Evolutionary conservation across 2,113 vertebrate species (phyloP), one percentile per base, ranked within the genome.

Genomic region (Tetraodon nigroviridis): DNA sequence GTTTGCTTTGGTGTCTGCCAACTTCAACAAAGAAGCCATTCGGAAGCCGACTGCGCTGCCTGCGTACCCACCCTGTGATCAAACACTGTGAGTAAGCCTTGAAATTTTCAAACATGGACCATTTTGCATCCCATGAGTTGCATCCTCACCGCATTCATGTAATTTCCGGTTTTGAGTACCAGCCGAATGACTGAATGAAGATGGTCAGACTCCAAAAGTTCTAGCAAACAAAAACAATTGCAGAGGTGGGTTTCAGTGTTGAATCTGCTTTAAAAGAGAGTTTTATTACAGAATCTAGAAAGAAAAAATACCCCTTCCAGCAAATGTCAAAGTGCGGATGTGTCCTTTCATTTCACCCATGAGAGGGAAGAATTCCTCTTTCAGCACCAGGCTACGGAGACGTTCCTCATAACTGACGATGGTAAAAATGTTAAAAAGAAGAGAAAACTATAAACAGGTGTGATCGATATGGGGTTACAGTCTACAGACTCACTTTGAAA

Each of bases 161-260:
- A 90, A 71, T 93, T 94, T 8, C 93, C 92, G 0, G 88, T 87
- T 71, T 92, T 91, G 62, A 93, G 83, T 12, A 94, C 89, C 61
- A 93, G 78, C 0, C 82, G 90, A 37, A 93, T 89, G 47, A 93
- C 69, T 14, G 86, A 75, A 61, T 93, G 93, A 18, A 94, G 86
- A 61, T 90, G 67, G 24, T 87, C 84, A 14, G 89, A 92, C 24
- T 81, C 69, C 87, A 93, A 50, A 29, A 93, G 67, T 81, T 93
- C 92, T 93, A 37, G 12, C 32, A 37, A 37, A 37, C 32, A 37
- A 12, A 37, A 37, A 37, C 11, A 37, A 11, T 37, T 37, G 32
- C 32, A 37, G 32, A 37, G 12, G 32, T 37, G 32, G 32, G 7
- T 37, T 37, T 37, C 32, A 11, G 32, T 37, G 7, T 12, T 37